Conservation (phyloP, 2,888 invertebrate species). For the Margaritifera margaritifera region DNA sequence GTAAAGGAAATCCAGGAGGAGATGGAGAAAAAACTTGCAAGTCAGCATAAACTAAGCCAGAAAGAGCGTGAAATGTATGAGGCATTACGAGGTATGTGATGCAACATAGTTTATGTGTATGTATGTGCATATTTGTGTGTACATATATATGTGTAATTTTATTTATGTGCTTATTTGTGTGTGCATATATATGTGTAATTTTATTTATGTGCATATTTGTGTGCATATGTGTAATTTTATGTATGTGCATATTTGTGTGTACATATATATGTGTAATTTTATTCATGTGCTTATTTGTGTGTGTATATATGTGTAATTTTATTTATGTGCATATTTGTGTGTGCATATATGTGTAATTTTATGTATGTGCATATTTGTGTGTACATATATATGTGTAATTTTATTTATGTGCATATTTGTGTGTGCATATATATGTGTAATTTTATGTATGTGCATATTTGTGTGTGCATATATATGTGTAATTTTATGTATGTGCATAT, state of each 20-base stretch:
- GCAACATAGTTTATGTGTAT: background rate
- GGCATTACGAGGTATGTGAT: conserved; percentile 53
- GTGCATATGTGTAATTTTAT: background rate
- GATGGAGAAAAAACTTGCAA: conserved; percentile 67
- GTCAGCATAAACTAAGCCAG: conserved; percentile 65
- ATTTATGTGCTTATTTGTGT: background rate
- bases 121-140: background rate
- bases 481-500: background rate
- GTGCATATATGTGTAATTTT: background rate
- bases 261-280: no score
- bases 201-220: background rate
- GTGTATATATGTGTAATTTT: background rate
- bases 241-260: background rate
- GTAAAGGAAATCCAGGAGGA: conserved; percentile 57
- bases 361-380: background rate
- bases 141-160: no score
- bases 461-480: no score
- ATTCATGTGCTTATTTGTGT: background rate
- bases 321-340: background rate
- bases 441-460: background rate
- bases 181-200: no score
- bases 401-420: background rate
- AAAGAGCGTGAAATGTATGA: conserved; percentile 60
- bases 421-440: no score
- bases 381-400: no score